Evolutionary conservation across 2,888 invertebrate species (phyloP).

Genomic region (Euphydryas editha): DNA sequence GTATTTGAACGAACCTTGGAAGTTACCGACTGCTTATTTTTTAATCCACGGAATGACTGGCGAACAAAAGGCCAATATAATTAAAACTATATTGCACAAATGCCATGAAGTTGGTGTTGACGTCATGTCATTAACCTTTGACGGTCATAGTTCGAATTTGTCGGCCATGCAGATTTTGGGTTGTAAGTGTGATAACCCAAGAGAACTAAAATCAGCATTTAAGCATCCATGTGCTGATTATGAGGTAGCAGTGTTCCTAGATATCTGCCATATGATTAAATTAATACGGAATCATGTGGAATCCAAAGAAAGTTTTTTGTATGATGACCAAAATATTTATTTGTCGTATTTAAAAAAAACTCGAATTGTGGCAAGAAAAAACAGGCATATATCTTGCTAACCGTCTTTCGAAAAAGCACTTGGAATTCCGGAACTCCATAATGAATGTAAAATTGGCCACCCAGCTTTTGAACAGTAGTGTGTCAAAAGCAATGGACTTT

Average conservation of each 20-base stretch:
- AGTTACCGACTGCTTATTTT: constrained; percentile 10
- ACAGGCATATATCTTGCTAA: background rate
- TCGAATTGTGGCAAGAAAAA: background rate
- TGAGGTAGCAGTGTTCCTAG: background rate
- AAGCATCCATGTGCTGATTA: background rate
- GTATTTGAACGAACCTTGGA: constrained; percentile 10
- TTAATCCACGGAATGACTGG: constrained; percentile 7
- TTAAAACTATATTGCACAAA: too few species aligned
- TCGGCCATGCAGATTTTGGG: too few species aligned
- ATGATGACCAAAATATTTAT: background rate
- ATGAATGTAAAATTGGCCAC: background rate
- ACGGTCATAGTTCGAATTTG: too few species aligned
- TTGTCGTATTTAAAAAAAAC: background rate
- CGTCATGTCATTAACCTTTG: too few species aligned
- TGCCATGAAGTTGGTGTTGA: too few species aligned
- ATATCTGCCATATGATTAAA: background rate
- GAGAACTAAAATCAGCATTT: too few species aligned
- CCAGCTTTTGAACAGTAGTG: background rate
- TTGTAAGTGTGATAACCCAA: too few species aligned
- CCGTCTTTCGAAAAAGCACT: background rate
- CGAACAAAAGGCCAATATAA: background rate
- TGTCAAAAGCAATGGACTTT: background rate
- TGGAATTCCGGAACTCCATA: background rate
- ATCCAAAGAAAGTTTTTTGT: background rate
- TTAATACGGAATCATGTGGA: background rate